These are phyloP conservation scores for Mamestra brassicae DNA, from an alignment of 2,888 invertebrate species.

Conservation along the genomic window DNA sequence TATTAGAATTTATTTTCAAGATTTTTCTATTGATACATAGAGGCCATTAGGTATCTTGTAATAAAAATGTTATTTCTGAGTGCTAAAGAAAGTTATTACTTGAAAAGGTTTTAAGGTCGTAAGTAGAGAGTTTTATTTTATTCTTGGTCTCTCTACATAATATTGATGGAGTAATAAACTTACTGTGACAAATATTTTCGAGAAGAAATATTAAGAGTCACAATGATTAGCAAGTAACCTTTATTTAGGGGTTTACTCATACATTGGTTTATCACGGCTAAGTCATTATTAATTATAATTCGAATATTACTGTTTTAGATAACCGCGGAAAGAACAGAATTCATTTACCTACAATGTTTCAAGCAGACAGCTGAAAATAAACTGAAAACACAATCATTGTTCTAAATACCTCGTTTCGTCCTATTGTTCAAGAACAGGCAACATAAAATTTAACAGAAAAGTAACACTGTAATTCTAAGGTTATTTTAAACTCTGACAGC, in stretches of 20 bases:
- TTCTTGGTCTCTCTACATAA: conserved; percentile 4
- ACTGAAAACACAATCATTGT: not conserved
- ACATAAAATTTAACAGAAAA: not conserved
- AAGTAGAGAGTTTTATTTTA: conserved; percentile 7
- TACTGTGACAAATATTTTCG: conserved; percentile 11
- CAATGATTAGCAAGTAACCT: not conserved
- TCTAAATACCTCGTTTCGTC: not conserved
- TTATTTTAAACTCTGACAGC: conserved; percentile 1
- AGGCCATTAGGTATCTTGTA: not conserved
- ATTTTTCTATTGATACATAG: not conserved
- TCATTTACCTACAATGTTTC: not conserved
- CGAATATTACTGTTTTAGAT: not conserved
- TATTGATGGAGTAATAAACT: conserved; percentile 13
- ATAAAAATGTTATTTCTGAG: conserved; percentile 22
- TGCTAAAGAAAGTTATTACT: conserved; percentile 1
- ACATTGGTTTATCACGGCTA: not conserved
- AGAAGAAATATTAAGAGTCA: not conserved
- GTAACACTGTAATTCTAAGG: not conserved
- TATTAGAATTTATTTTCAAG: not conserved
- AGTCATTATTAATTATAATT: not conserved
- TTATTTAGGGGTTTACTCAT: not conserved
- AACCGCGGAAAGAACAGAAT: not conserved
- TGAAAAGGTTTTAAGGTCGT: conserved; percentile 11
- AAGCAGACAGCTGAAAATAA: not conserved
- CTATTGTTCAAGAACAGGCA: not conserved